Evolutionary conservation across 2,113 vertebrate genomes (phyloP).

Genomic region (Maccullochella peelii): DNA sequence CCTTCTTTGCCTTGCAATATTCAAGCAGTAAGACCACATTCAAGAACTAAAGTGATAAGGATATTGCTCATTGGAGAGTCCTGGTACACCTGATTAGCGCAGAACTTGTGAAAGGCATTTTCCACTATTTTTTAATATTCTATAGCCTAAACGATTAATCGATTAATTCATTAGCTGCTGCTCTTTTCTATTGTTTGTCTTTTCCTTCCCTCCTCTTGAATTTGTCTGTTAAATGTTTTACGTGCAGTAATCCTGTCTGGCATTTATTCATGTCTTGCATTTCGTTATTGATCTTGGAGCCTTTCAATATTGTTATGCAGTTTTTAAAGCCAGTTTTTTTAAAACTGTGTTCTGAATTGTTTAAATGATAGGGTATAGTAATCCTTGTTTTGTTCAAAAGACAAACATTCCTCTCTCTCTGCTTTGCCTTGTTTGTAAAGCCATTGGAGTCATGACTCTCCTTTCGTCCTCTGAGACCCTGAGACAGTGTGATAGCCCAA

Average conservation of each 20-base stretch:
- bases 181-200: not conserved
- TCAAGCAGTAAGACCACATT: not conserved
- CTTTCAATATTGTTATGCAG: not conserved
- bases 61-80: not conserved
- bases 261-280: not conserved
- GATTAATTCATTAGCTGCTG: not conserved
- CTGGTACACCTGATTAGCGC: not conserved
- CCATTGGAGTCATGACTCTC: slow-evolving; percentile 28
- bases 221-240: slow-evolving; percentile 18
- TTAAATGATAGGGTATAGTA: not conserved
- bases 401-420: not conserved
- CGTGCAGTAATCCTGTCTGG: not conserved
- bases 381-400: not conserved
- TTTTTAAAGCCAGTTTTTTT: not conserved
- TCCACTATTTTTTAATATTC: not conserved
- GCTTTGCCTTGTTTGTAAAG: not conserved
- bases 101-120: not conserved
- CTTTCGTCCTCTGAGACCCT: slow-evolving; percentile 27
- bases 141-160: not conserved
- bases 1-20: not conserved
- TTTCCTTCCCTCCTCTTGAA: not conserved
- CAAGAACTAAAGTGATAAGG: not conserved
- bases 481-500: slow-evolving; percentile 38
- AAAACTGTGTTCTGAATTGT: not conserved
- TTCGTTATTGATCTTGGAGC: not conserved